Conservation (phyloP, 2,888 invertebrate species). For the Protophormia terraenovae region DNA sequence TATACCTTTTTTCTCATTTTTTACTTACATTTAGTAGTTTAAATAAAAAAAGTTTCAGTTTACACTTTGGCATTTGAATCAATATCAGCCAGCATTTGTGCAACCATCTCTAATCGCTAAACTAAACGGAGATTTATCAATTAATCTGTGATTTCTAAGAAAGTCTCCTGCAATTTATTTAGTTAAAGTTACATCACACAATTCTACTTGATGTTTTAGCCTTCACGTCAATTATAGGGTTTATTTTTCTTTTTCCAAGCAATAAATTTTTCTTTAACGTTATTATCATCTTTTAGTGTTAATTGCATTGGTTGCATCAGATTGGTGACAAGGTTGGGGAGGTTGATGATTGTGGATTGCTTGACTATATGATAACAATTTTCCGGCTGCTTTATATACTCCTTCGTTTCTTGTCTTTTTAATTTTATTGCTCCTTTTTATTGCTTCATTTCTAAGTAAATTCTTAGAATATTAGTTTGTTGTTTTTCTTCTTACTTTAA, state of each 20-base stretch:
- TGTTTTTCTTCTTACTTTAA: too few relatives aligned
- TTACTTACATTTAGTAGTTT: neutral
- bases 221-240: neutral
- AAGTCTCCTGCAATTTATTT: slow-evolving; percentile 44
- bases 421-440: too few relatives aligned
- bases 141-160: slow-evolving; percentile 60
- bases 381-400: slow-evolving; percentile 19
- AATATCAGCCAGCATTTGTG: neutral
- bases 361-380: slow-evolving; percentile 34
- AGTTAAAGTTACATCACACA: slow-evolving; percentile 29
- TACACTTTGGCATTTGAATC: neutral
- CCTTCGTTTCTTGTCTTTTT: too few relatives aligned
- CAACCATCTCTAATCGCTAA: slow-evolving; percentile 46
- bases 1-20: too few relatives aligned
- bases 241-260: slow-evolving; percentile 22
- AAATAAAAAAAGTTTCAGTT: neutral
- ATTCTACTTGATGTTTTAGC: neutral
- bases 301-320: slow-evolving; percentile 7
- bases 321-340: neutral
- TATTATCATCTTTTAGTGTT: slow-evolving; percentile 49
- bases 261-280: slow-evolving; percentile 58
- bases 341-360: neutral
- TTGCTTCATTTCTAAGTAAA: too few relatives aligned
- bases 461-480: too few relatives aligned
- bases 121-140: slow-evolving; percentile 62